Percentiles rank a stretch among this genome's conserved stretches.
Evolutionary conservation across 2,888 invertebrate species (phyloP).

Genomic region (Drosophila macrothrix): DNA sequence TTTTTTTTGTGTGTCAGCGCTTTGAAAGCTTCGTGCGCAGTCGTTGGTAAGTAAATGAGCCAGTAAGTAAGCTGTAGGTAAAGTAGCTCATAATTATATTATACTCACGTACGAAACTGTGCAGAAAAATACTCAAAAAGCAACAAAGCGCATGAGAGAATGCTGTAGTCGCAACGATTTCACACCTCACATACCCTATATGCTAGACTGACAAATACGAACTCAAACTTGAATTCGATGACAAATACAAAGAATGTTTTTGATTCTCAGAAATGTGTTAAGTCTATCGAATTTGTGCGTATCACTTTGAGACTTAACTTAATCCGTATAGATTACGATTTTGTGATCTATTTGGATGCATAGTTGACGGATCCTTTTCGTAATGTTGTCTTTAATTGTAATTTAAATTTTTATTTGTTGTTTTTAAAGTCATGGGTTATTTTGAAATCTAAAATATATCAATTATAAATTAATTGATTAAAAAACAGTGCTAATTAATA

Average conservation of each 20-base stretch:
- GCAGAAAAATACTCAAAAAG: slow-evolving; percentile 65
- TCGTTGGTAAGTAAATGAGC: slow-evolving; percentile 47
- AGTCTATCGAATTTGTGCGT: not conserved
- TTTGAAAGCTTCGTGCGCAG: slow-evolving; percentile 45
- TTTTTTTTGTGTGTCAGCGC: slow-evolving; percentile 50
- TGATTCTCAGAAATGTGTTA: not conserved
- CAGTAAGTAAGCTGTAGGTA: slow-evolving; percentile 67
- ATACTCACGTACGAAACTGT: slow-evolving; percentile 73
- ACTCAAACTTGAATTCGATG: not conserved
- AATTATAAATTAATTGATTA: not conserved
- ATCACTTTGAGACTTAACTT: not conserved
- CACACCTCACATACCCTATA: slow-evolving; percentile 34
- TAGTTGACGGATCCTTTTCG: not conserved
- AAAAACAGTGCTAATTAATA: not conserved
- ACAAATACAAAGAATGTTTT: not conserved
- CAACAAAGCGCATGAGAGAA: slow-evolving; percentile 40
- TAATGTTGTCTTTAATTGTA: not conserved
- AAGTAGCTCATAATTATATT: slow-evolving; percentile 80
- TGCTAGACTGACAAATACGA: not conserved
- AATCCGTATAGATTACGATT: not conserved
- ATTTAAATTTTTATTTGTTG: not conserved
- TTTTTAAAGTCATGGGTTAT: not conserved
- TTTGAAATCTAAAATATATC: not conserved
- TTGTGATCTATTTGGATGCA: not conserved
- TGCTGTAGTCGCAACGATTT: not conserved